Evolutionary conservation across 1,140 invertebrate species (phyloP), one percentile per base, ranked within the genome.

Genomic region (Thaumetopoea pityocampa): DNA sequence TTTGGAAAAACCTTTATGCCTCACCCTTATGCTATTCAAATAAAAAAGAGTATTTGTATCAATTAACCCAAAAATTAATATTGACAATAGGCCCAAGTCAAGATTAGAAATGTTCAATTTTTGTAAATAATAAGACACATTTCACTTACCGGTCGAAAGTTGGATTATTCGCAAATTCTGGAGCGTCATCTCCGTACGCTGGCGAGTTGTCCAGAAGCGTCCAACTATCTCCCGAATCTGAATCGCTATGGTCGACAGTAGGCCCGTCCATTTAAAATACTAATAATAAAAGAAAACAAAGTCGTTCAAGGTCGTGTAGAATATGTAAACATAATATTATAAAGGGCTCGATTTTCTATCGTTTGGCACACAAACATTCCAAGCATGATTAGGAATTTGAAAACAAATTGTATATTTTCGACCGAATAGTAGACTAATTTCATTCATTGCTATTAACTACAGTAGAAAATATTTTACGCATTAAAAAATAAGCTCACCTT

Each of bases 201-300:
- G 74, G 54, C 19, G 36, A 46, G 35, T 59, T 42, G 22, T 80
- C 78, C 9, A 82, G 42, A 26, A 82, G 40, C 20, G 76, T 80
- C 78, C 78, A 82, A 58, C 78, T 82, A 15, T 82, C 78, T 18
- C 78, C 73, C 15, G 78, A 82, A 48, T 82, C 78, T 8, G 78
- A 82, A 60, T 82, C 78, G 41, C 78, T 82, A 34, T 76, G 73
- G 17, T 82, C 78, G 11, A 62, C 22, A 29, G 45, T 49, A 41
- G 61, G 54, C 29, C 59, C 63, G 45, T 82, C 78, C 76, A 82
- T 82, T 60, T 61, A 59, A 45, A 37, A 37, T 18, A 36, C 16
- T 26, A 38, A 14, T 4, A 24, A 27, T 24, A 42, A 17, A 38
- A 28, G 24, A 38, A 27, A 24, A 14, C 16, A 15, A 6, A 38